These are phyloP conservation scores for Archilochus colubris DNA, from an alignment of 2,113 vertebrate genomes.

Conservation along the genomic window DNA sequence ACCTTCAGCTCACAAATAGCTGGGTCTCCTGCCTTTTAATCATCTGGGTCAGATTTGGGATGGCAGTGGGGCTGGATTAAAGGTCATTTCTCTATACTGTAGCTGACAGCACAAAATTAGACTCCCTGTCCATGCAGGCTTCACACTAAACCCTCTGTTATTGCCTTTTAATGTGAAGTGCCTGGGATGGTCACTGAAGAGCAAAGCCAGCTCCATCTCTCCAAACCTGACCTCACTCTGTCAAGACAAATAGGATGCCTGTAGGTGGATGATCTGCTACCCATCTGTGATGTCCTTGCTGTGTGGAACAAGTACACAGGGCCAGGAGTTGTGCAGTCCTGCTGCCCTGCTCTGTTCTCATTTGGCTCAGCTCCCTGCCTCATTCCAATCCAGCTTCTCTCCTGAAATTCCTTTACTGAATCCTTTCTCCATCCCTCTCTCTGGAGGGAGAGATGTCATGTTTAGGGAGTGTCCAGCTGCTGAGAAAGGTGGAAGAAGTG, in stretches of 20 bases:
- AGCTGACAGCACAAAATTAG: background rate
- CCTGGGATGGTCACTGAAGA: background rate
- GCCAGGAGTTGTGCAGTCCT: background rate
- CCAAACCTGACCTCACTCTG: background rate
- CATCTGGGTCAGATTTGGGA: background rate
- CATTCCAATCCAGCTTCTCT: background rate
- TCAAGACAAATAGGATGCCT: background rate
- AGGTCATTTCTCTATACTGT: background rate
- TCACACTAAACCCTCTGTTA: background rate
- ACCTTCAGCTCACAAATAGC: background rate
- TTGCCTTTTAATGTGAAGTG: background rate
- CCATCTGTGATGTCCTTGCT: background rate
- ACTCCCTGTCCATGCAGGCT: background rate
- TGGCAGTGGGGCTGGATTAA: background rate
- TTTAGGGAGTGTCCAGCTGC: background rate
- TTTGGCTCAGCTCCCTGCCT: background rate
- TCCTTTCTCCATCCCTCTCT: background rate
- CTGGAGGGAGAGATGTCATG: background rate
- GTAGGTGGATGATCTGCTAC: background rate
- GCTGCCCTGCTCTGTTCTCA: background rate
- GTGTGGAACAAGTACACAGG: fast-evolving
- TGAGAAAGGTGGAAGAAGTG: background rate
- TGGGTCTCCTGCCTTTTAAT: background rate
- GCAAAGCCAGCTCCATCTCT: background rate
- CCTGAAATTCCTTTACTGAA: background rate